Evolutionary conservation across 1,140 invertebrate species (phyloP), one percentile per base, ranked within the genome.

Genomic region (Chironomus tepperi): DNA sequence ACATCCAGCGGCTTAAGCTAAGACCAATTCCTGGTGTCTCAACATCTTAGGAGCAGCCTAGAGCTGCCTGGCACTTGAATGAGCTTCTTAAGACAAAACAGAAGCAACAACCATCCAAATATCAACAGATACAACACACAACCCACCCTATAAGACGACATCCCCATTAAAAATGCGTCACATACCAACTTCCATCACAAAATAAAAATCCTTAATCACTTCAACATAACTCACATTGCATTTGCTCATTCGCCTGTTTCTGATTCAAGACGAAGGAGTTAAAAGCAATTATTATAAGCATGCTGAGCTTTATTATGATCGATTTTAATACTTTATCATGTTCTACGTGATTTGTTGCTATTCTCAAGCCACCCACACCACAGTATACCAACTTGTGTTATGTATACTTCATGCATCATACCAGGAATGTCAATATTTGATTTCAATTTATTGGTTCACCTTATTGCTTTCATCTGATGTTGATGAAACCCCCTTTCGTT

Each of bases 281-380:
- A 57, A 57, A 57, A 57, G 47, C 47, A 57, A 57, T 57, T 57
- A 57, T 57, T 57, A 57, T 57, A 57, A 57, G 47, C 47, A 57
- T 57, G 10, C 47, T 57, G 47, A 57, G 47, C 47, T 57, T 57
- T 57, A 57, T 57, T 57, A 57, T 57, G 47, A 57, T 57, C 47
- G 47, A 57, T 57, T 57, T 57, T 57, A 57, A 57, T 57, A 57
- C 47, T 57, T 57, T 57, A 57, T 57, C 47, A 57, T n/a, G 47
- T 57, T 57, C 47, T 57, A 57, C 47, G 47, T 57, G 47, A 57
- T 57, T 57, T 57, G 47, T 57, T 57, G 47, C 47, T 57, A 57
- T n/a, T 57, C 8, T 5, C 3, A 12, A 15, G 10, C 12, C 15
- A 15, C 12, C 47, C n/a, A 57, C 47, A 34, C 24, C 24, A 34